Evolutionary conservation across 2,888 invertebrate genomes (phyloP).

Genomic region (Pseudococcus longispinus): DNA sequence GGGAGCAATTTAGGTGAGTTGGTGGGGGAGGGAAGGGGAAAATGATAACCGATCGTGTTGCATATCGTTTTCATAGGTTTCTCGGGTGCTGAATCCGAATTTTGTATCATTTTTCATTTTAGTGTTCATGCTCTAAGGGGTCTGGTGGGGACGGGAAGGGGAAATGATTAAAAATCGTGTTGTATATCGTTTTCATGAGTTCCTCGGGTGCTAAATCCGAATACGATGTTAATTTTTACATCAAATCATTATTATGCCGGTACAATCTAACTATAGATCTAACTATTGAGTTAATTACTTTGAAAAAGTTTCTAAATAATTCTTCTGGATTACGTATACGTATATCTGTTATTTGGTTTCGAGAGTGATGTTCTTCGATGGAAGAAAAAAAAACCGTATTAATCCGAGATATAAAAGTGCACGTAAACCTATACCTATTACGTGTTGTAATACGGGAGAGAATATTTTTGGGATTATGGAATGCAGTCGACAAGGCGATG

Average conservation of each 20-base stretch:
- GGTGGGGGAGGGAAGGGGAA: not conserved
- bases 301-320: not conserved
- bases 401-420: too few relatives aligned
- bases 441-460: not conserved
- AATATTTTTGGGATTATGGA: constrained; percentile 29
- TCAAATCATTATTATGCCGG: too few relatives aligned
- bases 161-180: too few relatives aligned
- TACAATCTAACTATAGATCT: not conserved
- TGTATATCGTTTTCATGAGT: too few relatives aligned
- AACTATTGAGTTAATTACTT: not conserved
- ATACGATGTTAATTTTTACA: too few relatives aligned
- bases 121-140: not conserved
- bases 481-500: constrained; percentile 14
- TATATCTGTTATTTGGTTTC: not conserved
- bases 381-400: not conserved
- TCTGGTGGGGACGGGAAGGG: too few relatives aligned
- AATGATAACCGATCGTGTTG: not conserved
- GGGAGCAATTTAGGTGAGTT: not conserved
- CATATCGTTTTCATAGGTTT: not conserved
- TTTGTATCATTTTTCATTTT: not conserved
- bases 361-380: not conserved
- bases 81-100: not conserved
- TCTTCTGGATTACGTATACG: not conserved
- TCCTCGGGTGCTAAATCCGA: too few relatives aligned
- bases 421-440: too few relatives aligned